These are phyloP conservation scores for Drosophila antonietae DNA, from an alignment of 2,888 invertebrate species.

Conservation along the genomic window DNA sequence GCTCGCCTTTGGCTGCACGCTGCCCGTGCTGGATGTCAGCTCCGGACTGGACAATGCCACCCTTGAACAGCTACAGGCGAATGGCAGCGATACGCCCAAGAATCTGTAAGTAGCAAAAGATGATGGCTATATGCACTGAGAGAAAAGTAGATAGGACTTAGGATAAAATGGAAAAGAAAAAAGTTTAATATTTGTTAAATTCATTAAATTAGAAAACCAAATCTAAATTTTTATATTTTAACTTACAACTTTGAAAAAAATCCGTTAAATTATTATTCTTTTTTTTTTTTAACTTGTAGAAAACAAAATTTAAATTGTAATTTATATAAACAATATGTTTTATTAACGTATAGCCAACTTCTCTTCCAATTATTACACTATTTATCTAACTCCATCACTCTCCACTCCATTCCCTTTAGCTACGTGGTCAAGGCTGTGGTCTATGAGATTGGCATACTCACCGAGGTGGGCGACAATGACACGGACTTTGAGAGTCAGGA, in stretches of 20 bases:
- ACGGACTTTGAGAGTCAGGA: slow-evolving; percentile 85
- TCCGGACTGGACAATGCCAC: slow-evolving; percentile 80
- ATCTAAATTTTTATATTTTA: too few species aligned
- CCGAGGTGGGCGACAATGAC: slow-evolving; percentile 85
- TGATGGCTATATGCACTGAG: not conserved
- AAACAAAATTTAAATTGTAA: too few species aligned
- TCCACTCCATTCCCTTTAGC: slow-evolving; percentile 70
- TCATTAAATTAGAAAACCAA: too few species aligned
- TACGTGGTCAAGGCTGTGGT: slow-evolving; percentile 87
- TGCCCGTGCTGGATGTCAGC: slow-evolving; percentile 77
- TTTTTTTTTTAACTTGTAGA: too few species aligned
- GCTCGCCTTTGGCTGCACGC: slow-evolving; percentile 65
- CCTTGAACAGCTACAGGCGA: slow-evolving; percentile 74
- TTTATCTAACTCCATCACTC: not conserved
- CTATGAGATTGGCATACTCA: slow-evolving; percentile 87
- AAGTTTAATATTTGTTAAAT: too few species aligned
- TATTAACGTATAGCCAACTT: too few species aligned
- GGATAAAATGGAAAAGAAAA: too few species aligned
- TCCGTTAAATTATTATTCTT: too few species aligned
- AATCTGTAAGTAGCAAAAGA: slow-evolving; percentile 78
- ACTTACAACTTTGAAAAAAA: too few species aligned
- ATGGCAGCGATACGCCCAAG: slow-evolving; percentile 80
- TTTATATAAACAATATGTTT: too few species aligned
- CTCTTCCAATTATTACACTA: too few species aligned
- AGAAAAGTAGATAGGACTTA: not conserved